Conservation (phyloP, 2,888 invertebrate genomes). For the Busseola fusca region DNA sequence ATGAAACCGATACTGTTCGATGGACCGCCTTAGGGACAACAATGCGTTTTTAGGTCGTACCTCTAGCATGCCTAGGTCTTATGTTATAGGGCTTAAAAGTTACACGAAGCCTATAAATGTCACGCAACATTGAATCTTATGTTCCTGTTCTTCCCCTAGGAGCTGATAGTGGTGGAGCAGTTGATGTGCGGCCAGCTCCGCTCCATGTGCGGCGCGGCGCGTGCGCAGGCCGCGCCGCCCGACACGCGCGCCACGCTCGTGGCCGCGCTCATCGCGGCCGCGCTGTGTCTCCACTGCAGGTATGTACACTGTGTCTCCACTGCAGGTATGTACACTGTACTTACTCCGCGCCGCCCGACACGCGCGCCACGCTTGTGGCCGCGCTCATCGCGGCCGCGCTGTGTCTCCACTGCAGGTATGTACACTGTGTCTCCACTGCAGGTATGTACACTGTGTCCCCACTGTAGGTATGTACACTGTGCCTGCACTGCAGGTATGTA, state of each 20-base stretch:
- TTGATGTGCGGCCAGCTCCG: conserved; percentile 71
- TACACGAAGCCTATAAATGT: too few species aligned
- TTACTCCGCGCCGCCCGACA: conserved; percentile 5
- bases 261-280: conserved; percentile 79
- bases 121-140: too few species aligned
- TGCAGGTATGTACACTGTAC: conserved; percentile 73
- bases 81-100: too few species aligned
- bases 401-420: too few species aligned
- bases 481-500: too few species aligned
- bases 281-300: conserved; percentile 78
- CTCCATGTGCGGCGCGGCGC: conserved; percentile 21
- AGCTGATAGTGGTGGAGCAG: conserved; percentile 82
- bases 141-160: conserved; percentile 68
- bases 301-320: conserved; percentile 71
- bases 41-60: too few species aligned
- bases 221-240: conserved; percentile 24
- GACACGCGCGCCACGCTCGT: conserved; percentile 63
- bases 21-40: too few species aligned
- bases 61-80: too few species aligned
- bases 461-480: too few species aligned
- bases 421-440: too few species aligned
- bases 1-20: too few species aligned
- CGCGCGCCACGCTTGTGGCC: conserved; percentile 69
- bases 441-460: too few species aligned
- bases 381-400: conserved; percentile 79